Evolutionary conservation across 2,113 vertebrate genomes (phyloP).

Genomic region (Electrona antarctica): DNA sequence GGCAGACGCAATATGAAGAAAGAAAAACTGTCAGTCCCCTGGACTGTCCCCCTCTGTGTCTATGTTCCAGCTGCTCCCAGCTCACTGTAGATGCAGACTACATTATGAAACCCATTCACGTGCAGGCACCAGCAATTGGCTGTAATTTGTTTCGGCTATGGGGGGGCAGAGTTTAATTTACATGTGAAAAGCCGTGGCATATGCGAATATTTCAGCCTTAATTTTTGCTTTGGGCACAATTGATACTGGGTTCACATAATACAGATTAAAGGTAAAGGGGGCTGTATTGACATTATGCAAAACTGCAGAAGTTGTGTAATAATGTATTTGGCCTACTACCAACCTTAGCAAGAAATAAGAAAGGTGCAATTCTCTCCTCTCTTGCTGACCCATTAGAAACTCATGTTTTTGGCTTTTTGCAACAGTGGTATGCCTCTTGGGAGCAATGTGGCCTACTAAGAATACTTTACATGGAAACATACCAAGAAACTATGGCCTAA

Average conservation of each 20-base stretch:
- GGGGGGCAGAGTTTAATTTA: constrained; percentile 72
- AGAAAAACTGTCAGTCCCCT: constrained; percentile 72
- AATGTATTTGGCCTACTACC: constrained; percentile 57
- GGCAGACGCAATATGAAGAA: constrained; percentile 69
- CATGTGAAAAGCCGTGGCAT: constrained; percentile 71
- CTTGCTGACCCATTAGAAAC: constrained; percentile 53
- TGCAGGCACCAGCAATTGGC: constrained; percentile 76
- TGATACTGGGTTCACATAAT: constrained; percentile 57
- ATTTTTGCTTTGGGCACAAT: constrained; percentile 67
- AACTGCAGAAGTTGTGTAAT: constrained; percentile 49
- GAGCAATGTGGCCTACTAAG: constrained; percentile 47
- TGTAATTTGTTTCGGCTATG: constrained; percentile 76
- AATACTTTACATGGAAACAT: constrained; percentile 33
- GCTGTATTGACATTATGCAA: constrained; percentile 35
- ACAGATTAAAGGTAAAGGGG: constrained; percentile 51
- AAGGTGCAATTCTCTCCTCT: constrained; percentile 40
- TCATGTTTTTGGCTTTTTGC: constrained; percentile 39
- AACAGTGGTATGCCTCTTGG: constrained; percentile 43
- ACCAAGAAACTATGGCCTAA: constrained; percentile 21
- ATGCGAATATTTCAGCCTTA: constrained; percentile 69
- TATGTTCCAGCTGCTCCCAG: constrained; percentile 69
- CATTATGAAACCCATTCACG: constrained; percentile 75
- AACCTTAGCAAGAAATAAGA: constrained; percentile 37
- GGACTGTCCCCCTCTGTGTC: constrained; percentile 68
- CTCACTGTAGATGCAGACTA: constrained; percentile 76